Evolutionary conservation across 2,113 vertebrate genomes (phyloP), one percentile per base, ranked within the genome.

Genomic region (Sebastes schlegelii): DNA sequence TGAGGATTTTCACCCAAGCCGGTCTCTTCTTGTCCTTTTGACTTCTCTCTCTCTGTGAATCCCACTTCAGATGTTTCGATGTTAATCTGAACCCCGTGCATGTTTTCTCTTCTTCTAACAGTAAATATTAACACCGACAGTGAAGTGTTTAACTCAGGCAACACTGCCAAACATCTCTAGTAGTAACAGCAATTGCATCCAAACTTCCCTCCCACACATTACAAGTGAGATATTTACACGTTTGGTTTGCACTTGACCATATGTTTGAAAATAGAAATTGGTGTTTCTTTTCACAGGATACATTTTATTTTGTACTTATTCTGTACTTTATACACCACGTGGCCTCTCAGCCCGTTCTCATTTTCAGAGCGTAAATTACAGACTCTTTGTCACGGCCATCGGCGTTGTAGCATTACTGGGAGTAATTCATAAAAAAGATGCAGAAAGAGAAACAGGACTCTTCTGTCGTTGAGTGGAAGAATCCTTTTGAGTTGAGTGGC

Each of bases 11-110:
- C 54, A 26, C 13, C 71, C 71, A 51, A 12, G 71, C 21, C 46
- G 8, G 10, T 75, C 69, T 40, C 34, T 40, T 79, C 76, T 73
- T n/a, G 48, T 85, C 74, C 67, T 67, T 82, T 71, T 80, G 61
- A 73, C 79, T 89, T 67, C 13, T 21, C 9, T 64, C 43, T 60
- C 45, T 61, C 42, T 6, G 5, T 34, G 23, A 69, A 21, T 26
- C 19, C 49, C 11, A n/a, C 76, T 67, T 78, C 48, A 65, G 13
- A 61, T 19, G 67, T 64, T 67, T 77, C 19, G 5, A 19, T 68
- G 72, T 69, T 19, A 12, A 2, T 17, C 40, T 74, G 48, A 67
- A 13, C 8, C 51, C 3, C 5, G 6, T 5, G 26, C 26, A 34
- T 34, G 40, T 49, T 58, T 45, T 46, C 4, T 13, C n/a, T 14